Conservation (phyloP, 2,113 vertebrate genomes). For the Synodontis membranacea region DNA sequence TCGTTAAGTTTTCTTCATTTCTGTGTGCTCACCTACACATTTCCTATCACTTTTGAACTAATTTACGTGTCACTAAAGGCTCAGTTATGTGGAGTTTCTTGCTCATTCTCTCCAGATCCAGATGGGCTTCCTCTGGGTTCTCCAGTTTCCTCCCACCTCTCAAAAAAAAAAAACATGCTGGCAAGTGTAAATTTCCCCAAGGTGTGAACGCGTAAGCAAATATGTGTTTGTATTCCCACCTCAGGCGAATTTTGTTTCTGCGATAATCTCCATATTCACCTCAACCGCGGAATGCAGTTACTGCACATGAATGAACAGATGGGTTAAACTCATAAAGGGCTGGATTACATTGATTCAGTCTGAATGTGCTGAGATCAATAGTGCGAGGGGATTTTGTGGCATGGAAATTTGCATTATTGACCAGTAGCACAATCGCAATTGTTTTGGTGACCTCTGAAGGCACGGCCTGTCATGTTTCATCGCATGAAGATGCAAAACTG, state of each 20-base stretch:
- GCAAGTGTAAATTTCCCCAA: not conserved
- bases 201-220: not conserved
- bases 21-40: not conserved
- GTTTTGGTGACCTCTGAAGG: not conserved
- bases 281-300: not conserved
- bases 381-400: not conserved
- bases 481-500: not conserved
- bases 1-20: not conserved
- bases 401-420: not conserved
- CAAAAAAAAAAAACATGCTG: not conserved
- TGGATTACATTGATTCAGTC: not conserved
- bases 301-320: not conserved
- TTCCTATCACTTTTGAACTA: not conserved
- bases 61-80: not conserved
- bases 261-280: not conserved
- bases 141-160: not conserved
- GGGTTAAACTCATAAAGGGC: not conserved
- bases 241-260: not conserved
- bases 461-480: not conserved
- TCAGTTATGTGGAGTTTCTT: not conserved
- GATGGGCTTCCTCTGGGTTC: not conserved
- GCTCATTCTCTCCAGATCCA: not conserved
- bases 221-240: not conserved
- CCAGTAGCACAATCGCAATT: not conserved
- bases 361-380: not conserved